phyloP scores from a whole-genome alignment of 2,888 invertebrate species.

The Rapana venosa region DNA sequence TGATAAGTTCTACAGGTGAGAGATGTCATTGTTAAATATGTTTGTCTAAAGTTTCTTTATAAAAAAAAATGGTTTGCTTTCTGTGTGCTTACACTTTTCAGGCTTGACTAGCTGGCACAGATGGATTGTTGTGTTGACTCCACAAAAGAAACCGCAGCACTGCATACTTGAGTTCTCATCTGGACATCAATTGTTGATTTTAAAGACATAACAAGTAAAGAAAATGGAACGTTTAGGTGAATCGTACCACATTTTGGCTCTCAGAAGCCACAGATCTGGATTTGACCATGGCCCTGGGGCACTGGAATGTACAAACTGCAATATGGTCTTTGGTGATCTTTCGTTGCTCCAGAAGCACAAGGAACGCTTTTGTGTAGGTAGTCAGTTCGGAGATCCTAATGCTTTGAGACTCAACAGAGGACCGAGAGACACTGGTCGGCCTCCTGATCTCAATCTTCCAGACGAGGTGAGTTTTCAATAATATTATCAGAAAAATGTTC shows the following conservation, averaged over 20 bases:
- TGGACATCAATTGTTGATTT: too few species aligned
- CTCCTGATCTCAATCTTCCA: slow-evolving; percentile 54
- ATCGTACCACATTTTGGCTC: not conserved
- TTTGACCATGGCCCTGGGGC: not conserved
- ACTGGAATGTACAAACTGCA: slow-evolving; percentile 69
- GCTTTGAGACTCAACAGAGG: slow-evolving; percentile 61
- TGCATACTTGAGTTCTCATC: too few species aligned
- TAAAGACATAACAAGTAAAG: not conserved
- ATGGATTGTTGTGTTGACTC: not conserved
- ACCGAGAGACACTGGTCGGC: slow-evolving; percentile 53
- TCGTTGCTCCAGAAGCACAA: slow-evolving; percentile 69
- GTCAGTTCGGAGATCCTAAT: slow-evolving; percentile 63
- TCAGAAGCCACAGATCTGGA: not conserved
- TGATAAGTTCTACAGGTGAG: too few species aligned
- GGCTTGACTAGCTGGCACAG: not conserved
- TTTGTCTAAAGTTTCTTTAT: too few species aligned
- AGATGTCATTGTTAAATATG: too few species aligned
- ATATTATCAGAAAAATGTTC: too few species aligned
- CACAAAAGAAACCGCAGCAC: not conserved
- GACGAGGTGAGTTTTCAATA: slow-evolving; percentile 54
- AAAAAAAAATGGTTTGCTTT: too few species aligned
- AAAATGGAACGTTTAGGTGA: not conserved
- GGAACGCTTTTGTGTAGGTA: slow-evolving; percentile 72
- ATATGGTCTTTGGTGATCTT: slow-evolving; percentile 70
- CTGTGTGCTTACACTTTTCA: not conserved